Evolutionary conservation across 2,888 invertebrate species (phyloP).

Genomic region (Eristalis tenax): DNA sequence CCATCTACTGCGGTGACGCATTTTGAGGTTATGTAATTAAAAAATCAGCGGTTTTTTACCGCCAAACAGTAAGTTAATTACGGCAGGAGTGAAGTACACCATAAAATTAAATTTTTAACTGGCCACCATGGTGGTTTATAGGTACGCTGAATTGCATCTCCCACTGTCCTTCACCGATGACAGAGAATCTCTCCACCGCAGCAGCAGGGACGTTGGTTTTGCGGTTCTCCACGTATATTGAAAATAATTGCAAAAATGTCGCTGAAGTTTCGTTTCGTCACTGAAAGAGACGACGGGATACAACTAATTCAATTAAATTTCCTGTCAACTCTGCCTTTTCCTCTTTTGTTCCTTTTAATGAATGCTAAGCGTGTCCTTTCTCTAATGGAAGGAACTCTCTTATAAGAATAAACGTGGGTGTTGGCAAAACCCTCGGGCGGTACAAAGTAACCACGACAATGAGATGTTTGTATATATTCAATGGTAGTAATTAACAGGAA

Average conservation of each 20-base stretch:
- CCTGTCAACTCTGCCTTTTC: neutral
- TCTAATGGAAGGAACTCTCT: neutral
- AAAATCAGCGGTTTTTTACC: neutral
- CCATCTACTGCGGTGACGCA: neutral
- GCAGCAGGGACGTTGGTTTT: neutral
- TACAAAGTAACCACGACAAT: neutral
- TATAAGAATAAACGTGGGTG: neutral
- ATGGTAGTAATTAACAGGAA: neutral
- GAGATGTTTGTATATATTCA: neutral
- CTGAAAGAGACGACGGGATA: neutral
- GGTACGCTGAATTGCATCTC: neutral
- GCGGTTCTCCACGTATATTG: neutral
- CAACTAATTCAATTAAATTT: constrained; percentile 1
- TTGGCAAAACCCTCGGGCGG: neutral
- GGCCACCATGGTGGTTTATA: neutral
- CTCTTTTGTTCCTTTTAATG: neutral
- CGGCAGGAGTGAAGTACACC: neutral
- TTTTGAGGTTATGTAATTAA: neutral
- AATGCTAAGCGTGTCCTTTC: neutral
- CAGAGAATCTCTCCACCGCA: neutral
- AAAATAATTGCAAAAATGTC: neutral
- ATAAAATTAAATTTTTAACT: neutral
- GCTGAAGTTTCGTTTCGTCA: neutral
- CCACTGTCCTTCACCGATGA: neutral
- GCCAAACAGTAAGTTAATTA: neutral